Evolutionary conservation across 1,140 invertebrate species (phyloP), one percentile per base, ranked within the genome.

Genomic region (Bombyx mandarina): DNA sequence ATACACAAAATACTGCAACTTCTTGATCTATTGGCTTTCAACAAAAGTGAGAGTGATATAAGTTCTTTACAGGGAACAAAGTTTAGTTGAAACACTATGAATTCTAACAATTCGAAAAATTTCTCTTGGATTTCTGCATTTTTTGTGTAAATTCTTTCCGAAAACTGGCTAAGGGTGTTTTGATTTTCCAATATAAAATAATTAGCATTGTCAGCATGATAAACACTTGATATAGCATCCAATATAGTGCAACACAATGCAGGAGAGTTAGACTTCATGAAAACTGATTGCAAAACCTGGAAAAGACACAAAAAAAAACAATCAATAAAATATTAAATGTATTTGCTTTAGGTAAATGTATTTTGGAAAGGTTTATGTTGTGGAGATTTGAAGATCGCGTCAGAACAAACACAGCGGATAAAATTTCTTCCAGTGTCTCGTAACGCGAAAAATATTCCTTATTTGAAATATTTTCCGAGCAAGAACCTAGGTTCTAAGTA

Each of bases 61-160:
- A 99, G 91, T 89, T 99, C 98, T 89, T 99, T 99, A 86, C 97
- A 99, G 57, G 98, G 98, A 62, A 99, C 97, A 90, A 98, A 99
- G 83, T 98, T 98, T 69, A 99, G 88, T 83, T 99, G 95, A 88
- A 98, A 98, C 10, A 99, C 96, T 60, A 99, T 94, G 79, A 98
- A 99, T 86, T 99, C 98, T 42, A 99, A 76, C 42, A 99, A 82
- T 82, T 98, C 95, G 88, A 99, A 98, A 77, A 98, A 97, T 82
- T 99, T 99, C 72, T 95, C 93, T 90, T 99, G 97, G 68, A 99
- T 96, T 82, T 98, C 94, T 1, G 90, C 88, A 60, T 94, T 93
- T 88, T 99, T 99, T 3, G 92, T 82, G 70, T 98, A 93, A 66
- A 99, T 97, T 76, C 95, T 96, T 77, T 99, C 98, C 2, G 96